A percentile compares a stretch with the other conserved stretches of the same genome.
Evolutionary conservation across 2,888 invertebrate species (phyloP).

Genomic region (Drosophila suboccidentalis): DNA sequence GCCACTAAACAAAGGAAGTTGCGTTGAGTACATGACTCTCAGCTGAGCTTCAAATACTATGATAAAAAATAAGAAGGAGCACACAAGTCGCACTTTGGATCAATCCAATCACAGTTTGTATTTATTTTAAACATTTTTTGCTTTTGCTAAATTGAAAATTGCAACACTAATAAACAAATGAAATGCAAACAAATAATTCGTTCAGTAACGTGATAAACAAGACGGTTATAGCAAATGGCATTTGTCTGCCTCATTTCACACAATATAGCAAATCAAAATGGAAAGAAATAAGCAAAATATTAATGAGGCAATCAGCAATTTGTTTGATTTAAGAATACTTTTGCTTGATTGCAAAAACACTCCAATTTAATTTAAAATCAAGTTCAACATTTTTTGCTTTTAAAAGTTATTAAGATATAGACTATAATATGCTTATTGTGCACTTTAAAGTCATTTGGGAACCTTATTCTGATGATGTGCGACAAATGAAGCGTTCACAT

Average conservation of each 20-base stretch:
- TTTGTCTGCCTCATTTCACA: slow-evolving; percentile 2
- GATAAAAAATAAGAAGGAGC: not conserved
- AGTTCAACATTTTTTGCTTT: not conserved
- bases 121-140: not conserved
- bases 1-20: slow-evolving; percentile 55
- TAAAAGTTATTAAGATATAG: not conserved
- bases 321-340: not conserved
- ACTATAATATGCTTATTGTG: slow-evolving; percentile 5
- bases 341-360: not conserved
- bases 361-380: not conserved
- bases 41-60: not conserved
- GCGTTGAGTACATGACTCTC: slow-evolving; percentile 3
- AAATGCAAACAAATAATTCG: slow-evolving; percentile 20
- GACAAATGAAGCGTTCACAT: slow-evolving; percentile 4
- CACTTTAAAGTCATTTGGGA: slow-evolving; percentile 4
- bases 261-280: not conserved
- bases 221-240: slow-evolving; percentile 6
- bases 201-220: slow-evolving; percentile 10
- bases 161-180: slow-evolving; percentile 27
- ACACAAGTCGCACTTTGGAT: slow-evolving; percentile 41
- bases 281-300: not conserved
- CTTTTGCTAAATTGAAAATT: not conserved
- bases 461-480: slow-evolving; percentile 4
- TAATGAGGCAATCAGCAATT: slow-evolving; percentile 5
- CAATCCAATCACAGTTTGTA: slow-evolving; percentile 31